phyloP scores from a whole-genome alignment of 1,140 invertebrate genomes.

The Papilio xuthus region DNA sequence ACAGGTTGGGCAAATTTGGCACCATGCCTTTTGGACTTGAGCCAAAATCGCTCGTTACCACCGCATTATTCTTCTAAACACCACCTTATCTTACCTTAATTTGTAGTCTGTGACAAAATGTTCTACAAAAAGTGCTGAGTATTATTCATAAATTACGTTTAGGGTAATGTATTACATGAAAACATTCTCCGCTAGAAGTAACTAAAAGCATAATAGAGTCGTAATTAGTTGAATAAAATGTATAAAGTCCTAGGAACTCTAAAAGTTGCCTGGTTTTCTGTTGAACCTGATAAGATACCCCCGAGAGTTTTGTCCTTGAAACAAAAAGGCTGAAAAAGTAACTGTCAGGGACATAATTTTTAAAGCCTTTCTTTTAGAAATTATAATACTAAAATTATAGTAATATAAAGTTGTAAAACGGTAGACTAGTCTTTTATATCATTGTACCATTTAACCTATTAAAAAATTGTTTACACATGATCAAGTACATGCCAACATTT shows the following conservation, averaged over 20 bases:
- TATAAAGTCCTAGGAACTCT: neutral
- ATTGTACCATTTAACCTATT: neutral
- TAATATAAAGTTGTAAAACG: neutral
- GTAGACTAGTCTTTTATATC: neutral
- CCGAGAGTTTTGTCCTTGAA: neutral
- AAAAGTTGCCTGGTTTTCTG: neutral
- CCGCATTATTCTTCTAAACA: constrained; percentile 49
- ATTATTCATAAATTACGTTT: neutral
- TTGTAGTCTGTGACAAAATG: constrained; percentile 20
- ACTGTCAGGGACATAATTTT: neutral
- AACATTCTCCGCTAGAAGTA: neutral
- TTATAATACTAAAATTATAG: no score
- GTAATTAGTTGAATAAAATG: neutral
- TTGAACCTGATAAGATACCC: neutral
- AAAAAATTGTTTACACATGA: neutral
- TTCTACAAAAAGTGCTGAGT: neutral
- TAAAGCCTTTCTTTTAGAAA: no score
- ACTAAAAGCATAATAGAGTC: neutral
- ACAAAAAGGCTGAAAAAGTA: neutral
- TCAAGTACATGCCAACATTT: no score
- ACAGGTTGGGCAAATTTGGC: constrained; percentile 71
- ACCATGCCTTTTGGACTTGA: constrained; percentile 61
- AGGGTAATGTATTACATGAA: neutral
- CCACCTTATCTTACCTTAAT: constrained; percentile 40
- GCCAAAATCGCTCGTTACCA: constrained; percentile 57